phyloP scores from a whole-genome alignment of 2,797 vertebrate genomes.

The Smutsia gigantea region DNA sequence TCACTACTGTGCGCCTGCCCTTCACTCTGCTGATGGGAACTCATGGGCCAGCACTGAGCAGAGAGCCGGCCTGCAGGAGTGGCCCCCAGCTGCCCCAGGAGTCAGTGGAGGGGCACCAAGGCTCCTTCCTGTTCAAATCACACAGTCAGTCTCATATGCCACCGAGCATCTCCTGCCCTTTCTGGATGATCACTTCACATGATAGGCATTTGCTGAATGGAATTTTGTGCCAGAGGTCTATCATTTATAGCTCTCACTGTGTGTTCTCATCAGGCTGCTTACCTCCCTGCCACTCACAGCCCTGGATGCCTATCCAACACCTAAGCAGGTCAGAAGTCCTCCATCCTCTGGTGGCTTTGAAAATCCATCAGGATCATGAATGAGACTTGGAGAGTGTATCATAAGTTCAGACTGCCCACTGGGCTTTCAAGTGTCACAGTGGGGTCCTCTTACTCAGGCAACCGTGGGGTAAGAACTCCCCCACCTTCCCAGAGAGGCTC shows the following conservation, averaged over 20 bases:
- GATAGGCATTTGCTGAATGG: not conserved
- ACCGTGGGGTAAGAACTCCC: conserved; percentile 83
- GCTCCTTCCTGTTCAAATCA: not conserved
- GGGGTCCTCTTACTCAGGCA: conserved; percentile 82
- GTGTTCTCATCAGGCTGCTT: conserved; percentile 61
- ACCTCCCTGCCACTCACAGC: conserved; percentile 67
- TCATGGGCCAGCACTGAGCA: not conserved
- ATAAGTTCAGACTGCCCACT: conserved; percentile 84
- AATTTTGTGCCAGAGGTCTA: not conserved
- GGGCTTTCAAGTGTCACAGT: conserved; percentile 85
- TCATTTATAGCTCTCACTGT: not conserved
- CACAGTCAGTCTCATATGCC: too few relatives aligned
- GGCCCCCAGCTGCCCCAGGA: accelerated
- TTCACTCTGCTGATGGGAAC: not conserved
- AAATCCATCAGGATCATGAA: conserved; percentile 84
- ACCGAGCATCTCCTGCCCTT: not conserved
- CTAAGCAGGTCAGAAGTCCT: conserved; percentile 74
- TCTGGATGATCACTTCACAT: too few relatives aligned
- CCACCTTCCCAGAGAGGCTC: conserved; percentile 83
- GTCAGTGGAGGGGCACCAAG: accelerated
- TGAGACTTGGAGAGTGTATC: conserved; percentile 84
- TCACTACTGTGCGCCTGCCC: accelerated
- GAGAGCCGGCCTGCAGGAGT: not conserved
- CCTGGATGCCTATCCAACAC: not conserved
- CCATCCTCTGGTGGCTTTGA: conserved; percentile 81